A percentile compares a stretch with the other conserved stretches of the same genome.
Evolutionary conservation across 2,797 vertebrate species (phyloP).

Genomic region (Tauraco hartlaubi): DNA sequence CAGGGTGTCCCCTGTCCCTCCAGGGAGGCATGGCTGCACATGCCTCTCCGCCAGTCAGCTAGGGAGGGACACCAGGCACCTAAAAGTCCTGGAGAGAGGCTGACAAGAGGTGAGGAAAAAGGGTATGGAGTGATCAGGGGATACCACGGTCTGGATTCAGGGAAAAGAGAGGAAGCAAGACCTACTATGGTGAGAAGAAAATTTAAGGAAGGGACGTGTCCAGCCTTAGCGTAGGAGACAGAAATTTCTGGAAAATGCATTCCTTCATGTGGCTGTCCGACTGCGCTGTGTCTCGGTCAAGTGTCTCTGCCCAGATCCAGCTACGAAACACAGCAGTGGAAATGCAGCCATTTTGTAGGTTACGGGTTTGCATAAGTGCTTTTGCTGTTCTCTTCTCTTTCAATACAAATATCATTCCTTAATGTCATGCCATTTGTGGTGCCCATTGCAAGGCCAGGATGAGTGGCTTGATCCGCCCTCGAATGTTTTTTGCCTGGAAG

Average conservation of each 20-base stretch:
- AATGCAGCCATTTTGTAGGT: background rate
- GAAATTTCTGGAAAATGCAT: background rate
- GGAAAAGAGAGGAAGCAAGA: background rate
- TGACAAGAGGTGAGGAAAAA: background rate
- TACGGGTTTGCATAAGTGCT: background rate
- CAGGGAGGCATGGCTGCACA: accelerated
- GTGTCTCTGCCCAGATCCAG: background rate
- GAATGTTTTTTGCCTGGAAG: background rate
- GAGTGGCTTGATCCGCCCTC: background rate
- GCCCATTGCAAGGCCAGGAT: background rate
- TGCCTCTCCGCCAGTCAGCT: background rate
- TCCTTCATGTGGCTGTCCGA: accelerated
- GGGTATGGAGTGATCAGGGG: accelerated
- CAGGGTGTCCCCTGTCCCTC: background rate
- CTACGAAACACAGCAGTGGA: background rate
- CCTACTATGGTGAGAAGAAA: background rate
- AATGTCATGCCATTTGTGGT: background rate
- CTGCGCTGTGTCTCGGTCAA: accelerated
- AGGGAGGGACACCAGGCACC: background rate
- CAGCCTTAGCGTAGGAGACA: background rate
- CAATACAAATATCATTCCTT: background rate
- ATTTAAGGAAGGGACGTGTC: background rate
- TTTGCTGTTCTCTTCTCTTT: background rate
- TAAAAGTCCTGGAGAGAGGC: background rate
- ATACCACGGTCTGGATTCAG: background rate